Percentiles rank a stretch among this genome's conserved stretches.
phyloP scores from a whole-genome alignment of 1,140 invertebrate species.

The Akabosia matsudoensis region DNA sequence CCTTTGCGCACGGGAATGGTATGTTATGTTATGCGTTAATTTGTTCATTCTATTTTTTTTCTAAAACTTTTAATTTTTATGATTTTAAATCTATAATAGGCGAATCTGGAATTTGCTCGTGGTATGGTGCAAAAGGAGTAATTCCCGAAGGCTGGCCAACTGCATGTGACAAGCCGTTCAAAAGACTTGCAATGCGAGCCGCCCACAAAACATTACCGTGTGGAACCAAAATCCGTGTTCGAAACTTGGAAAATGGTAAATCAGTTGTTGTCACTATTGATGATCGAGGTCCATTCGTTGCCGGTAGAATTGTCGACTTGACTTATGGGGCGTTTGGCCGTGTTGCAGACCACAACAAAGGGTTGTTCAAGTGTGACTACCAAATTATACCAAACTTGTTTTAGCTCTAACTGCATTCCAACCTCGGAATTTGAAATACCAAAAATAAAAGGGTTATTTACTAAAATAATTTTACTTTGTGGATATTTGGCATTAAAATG shows the following conservation, averaged over 20 bases:
- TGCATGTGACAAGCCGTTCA: conserved; percentile 35
- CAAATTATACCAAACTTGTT: conserved; percentile 18
- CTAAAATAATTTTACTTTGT: no score
- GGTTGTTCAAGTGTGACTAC: conserved; percentile 3
- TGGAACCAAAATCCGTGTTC: conserved; percentile 33
- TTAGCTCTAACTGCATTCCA: no score
- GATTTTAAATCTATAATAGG: not conserved
- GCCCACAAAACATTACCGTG: conserved; percentile 32
- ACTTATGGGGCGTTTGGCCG: conserved; percentile 37
- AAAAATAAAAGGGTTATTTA: no score
- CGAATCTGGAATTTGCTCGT: conserved; percentile 33
- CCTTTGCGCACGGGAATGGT: no score
- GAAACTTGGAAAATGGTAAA: conserved; percentile 28
- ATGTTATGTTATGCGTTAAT: no score
- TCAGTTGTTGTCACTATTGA: conserved; percentile 35
- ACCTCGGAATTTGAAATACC: no score
- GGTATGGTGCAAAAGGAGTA: conserved; percentile 38
- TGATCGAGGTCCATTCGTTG: conserved; percentile 28
- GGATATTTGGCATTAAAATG: no score
- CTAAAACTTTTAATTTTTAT: no score
- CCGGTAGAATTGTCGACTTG: conserved; percentile 33
- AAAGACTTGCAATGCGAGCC: conserved; percentile 32
- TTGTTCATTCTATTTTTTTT: no score
- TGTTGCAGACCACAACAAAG: not conserved
- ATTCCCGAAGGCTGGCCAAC: conserved; percentile 39